A percentile compares a stretch with the other conserved stretches of the same genome.
phyloP scores from a whole-genome alignment of 2,888 invertebrate genomes.

The Apamea anceps region DNA sequence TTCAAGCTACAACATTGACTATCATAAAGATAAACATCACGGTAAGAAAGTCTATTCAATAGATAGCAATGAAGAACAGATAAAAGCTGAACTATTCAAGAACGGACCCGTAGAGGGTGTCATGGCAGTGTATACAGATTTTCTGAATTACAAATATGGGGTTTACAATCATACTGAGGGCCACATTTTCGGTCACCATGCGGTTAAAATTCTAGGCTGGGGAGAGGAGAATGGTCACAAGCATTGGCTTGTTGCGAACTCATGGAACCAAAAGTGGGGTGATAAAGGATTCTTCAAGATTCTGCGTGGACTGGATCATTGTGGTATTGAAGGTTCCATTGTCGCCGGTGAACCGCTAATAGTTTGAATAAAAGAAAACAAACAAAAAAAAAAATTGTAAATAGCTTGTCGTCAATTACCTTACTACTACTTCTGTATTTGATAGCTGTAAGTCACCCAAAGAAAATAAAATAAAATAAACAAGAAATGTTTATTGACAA shows the following conservation, averaged over 20 bases:
- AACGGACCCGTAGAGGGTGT: constrained; percentile 45
- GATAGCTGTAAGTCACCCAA: too few species aligned
- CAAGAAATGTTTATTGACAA: not conserved
- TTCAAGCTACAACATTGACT: constrained; percentile 19
- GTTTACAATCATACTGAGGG: constrained; percentile 41
- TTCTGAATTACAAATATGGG: constrained; percentile 46
- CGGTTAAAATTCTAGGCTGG: constrained; percentile 55
- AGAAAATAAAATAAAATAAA: too few species aligned
- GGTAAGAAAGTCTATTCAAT: constrained; percentile 44
- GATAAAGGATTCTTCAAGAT: constrained; percentile 53
- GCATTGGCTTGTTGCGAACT: constrained; percentile 53
- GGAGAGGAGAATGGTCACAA: constrained; percentile 38
- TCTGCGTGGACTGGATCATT: constrained; percentile 48
- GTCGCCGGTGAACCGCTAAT: constrained; percentile 47
- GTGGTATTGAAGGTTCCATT: constrained; percentile 44
- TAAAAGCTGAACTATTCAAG: constrained; percentile 45
- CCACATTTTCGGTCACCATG: constrained; percentile 36
- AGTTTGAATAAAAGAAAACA: constrained; percentile 9
- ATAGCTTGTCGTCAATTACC: too few species aligned
- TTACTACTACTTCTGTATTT: too few species aligned
- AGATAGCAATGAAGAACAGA: constrained; percentile 30
- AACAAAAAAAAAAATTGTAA: not conserved
- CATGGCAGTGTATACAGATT: constrained; percentile 45
- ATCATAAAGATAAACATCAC: constrained; percentile 41
- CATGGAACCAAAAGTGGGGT: constrained; percentile 51